Evolutionary conservation across 2,113 vertebrate species (phyloP).

Genomic region (Bambusicola thoracicus): DNA sequence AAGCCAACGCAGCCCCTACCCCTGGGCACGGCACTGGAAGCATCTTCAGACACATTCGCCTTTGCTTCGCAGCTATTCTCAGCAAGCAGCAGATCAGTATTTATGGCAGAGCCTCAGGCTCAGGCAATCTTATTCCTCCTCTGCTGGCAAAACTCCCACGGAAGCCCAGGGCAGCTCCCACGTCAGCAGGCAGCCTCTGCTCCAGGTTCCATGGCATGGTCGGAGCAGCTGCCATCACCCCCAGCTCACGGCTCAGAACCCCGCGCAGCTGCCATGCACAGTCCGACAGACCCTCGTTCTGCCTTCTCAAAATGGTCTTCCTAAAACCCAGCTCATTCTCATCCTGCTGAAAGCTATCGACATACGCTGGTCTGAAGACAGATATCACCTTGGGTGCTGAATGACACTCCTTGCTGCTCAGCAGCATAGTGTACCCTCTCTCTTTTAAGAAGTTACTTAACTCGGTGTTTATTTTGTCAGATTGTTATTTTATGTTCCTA

Average conservation of each 20-base stretch:
- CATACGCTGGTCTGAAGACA: background rate
- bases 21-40: background rate
- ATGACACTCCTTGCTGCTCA: background rate
- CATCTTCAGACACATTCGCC: fast-evolving
- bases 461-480: slow-evolving; percentile 13
- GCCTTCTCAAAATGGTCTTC: background rate
- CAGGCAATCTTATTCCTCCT: background rate
- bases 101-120: background rate
- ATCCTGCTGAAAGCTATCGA: background rate
- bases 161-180: background rate
- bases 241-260: background rate
- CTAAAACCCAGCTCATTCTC: slow-evolving; percentile 8
- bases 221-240: background rate
- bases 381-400: background rate
- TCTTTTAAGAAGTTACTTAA: background rate
- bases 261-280: fast-evolving
- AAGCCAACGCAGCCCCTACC: background rate
- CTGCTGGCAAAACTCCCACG: background rate
- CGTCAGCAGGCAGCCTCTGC: background rate
- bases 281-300: fast-evolving
- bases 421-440: background rate
- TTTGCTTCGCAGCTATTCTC: background rate
- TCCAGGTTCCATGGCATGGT: background rate
- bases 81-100: background rate
- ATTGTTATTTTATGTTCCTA: slow-evolving; percentile 19